phyloP scores from a whole-genome alignment of 2,113 vertebrate species.

The Nibea coibor region DNA sequence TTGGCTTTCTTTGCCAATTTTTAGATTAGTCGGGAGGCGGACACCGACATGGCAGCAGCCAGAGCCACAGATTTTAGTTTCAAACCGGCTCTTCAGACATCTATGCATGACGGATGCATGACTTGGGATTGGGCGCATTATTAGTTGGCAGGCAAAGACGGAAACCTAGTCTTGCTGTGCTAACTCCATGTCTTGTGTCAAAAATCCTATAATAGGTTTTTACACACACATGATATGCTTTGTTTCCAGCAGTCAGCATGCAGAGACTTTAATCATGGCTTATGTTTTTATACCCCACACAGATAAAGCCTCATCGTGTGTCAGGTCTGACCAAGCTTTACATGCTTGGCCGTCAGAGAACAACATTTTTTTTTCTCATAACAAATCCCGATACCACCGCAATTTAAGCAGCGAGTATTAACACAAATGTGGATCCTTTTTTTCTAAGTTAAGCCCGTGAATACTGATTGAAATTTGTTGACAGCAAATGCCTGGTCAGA shows the following conservation, averaged over 20 bases:
- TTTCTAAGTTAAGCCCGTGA: neutral
- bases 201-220: slow-evolving; percentile 16
- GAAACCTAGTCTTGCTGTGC: neutral
- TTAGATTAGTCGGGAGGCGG: no score
- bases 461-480: slow-evolving; percentile 2
- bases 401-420: neutral
- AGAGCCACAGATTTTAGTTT: no score
- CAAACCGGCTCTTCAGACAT: no score
- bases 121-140: neutral
- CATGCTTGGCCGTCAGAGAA: slow-evolving; percentile 29
- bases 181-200: neutral
- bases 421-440: neutral
- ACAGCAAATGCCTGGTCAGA: neutral
- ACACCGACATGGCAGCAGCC: no score
- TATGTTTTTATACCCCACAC: slow-evolving; percentile 36
- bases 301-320: slow-evolving; percentile 31
- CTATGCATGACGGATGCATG: no score
- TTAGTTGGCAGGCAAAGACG: neutral
- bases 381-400: slow-evolving; percentile 25
- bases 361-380: slow-evolving; percentile 23
- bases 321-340: slow-evolving; percentile 52
- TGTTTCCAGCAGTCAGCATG: slow-evolving; percentile 44
- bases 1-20: no score
- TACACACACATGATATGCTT: slow-evolving; percentile 20
- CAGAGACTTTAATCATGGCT: slow-evolving; percentile 33